Evolutionary conservation across 2,113 vertebrate species (phyloP).

Genomic region (Trichomycterus rosablanca): DNA sequence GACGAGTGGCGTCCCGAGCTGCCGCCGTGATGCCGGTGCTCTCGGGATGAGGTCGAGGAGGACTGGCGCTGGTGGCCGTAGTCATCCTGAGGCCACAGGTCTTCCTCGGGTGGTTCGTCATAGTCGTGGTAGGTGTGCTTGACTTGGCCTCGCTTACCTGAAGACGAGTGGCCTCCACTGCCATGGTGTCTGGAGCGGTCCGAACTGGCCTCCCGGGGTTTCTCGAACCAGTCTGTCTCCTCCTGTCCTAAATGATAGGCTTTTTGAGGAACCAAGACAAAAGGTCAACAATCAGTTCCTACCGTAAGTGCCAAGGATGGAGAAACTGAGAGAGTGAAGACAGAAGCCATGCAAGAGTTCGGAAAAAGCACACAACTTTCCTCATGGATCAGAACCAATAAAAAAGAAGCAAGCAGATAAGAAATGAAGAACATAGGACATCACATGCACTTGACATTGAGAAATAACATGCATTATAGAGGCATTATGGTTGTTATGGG

Average conservation of each 20-base stretch:
- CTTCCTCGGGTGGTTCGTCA: conserved; percentile 89
- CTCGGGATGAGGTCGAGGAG: conserved; percentile 73
- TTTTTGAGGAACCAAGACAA: conserved; percentile 88
- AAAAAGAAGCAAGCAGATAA: conserved; percentile 8
- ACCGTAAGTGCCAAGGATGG: conserved; percentile 42
- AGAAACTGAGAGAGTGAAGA: conserved; percentile 52
- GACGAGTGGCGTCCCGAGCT: conserved; percentile 80
- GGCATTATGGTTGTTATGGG: conserved; percentile 65
- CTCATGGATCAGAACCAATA: background rate
- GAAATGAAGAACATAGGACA: conserved; percentile 30
- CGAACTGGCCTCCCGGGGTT: conserved; percentile 87
- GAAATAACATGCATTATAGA: conserved; percentile 46
- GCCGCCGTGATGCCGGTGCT: conserved; percentile 84
- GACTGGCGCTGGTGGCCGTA: conserved; percentile 75
- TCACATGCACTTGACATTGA: conserved; percentile 39
- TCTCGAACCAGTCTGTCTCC: conserved; percentile 99
- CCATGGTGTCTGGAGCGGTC: conserved; percentile 91
- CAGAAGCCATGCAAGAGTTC: conserved; percentile 78
- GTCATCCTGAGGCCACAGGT: conserved; percentile 80
- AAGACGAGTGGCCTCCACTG: conserved; percentile 77
- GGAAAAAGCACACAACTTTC: conserved; percentile 54
- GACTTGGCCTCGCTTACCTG: conserved; percentile 80
- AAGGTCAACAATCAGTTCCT: conserved; percentile 72
- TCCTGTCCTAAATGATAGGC: conserved; percentile 99
- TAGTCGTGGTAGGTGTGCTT: conserved; percentile 95